These are phyloP conservation scores for Trinorchestia longiramus DNA, from an alignment of 1,140 invertebrate species.

Conservation along the genomic window DNA sequence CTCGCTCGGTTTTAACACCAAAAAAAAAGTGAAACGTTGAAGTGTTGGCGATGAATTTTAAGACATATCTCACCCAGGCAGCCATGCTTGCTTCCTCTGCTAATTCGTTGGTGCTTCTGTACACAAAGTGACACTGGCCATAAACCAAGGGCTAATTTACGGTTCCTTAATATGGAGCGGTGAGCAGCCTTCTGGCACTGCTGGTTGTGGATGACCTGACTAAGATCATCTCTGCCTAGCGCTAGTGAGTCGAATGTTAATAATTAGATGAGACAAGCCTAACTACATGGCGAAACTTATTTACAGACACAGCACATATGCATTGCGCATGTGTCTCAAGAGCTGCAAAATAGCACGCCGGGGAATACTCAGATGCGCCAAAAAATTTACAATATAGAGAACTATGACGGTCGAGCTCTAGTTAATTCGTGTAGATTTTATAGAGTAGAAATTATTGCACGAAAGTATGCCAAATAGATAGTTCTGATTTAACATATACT, in stretches of 20 bases:
- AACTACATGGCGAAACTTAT: background rate
- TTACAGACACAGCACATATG: background rate
- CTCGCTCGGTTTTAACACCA: background rate
- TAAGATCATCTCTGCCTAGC: background rate
- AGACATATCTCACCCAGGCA: background rate
- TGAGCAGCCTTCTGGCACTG: background rate
- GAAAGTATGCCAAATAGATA: no score
- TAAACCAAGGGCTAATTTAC: constrained; percentile 4
- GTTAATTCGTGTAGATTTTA: no score
- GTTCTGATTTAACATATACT: no score
- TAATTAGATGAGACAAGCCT: background rate
- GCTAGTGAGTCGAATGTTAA: background rate
- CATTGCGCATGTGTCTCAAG: background rate
- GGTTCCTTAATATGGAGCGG: background rate
- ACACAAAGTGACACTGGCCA: background rate
- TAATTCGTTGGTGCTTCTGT: background rate
- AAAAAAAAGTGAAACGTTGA: background rate
- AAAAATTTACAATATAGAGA: no score
- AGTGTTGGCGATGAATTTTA: background rate
- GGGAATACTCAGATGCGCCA: background rate
- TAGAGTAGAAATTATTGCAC: no score
- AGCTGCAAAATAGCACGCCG: no score
- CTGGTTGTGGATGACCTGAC: background rate
- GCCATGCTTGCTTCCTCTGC: constrained; percentile 8
- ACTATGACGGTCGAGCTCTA: no score